Conservation (phyloP, 92 coral and sea anemone species). For the Umimayanthus chanpuru region DNA sequence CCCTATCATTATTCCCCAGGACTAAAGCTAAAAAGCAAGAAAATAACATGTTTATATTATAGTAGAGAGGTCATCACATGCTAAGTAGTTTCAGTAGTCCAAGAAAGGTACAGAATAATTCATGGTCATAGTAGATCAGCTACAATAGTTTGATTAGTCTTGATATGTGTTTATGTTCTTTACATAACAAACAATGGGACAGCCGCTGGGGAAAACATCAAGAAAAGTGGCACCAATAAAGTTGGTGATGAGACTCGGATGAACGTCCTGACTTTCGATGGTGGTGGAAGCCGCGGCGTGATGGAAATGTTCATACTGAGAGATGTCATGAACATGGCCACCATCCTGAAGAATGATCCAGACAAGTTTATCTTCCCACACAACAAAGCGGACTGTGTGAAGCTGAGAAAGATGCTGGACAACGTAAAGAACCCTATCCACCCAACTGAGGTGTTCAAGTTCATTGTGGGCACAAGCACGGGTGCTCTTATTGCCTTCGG, state of each 20-base stretch:
- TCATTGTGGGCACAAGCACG: conserved; percentile 45
- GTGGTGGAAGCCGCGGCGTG: conserved; percentile 47
- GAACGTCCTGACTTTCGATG: conserved; percentile 43
- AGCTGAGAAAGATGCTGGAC: conserved; percentile 21
- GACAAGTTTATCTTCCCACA: conserved; percentile 4
- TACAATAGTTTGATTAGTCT: no score
- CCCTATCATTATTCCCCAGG: no score
- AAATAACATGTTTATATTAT: no score
- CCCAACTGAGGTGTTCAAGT: conserved; percentile 43
- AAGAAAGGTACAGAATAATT: no score
- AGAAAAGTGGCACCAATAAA: no score
- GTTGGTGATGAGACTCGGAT: not conserved
- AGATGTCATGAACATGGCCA: conserved; percentile 35
- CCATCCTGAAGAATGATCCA: conserved; percentile 19
- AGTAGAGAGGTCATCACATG: no score
- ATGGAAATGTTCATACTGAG: conserved; percentile 36
- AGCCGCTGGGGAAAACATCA: no score
- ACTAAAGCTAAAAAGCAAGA: no score
- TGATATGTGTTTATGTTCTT: no score
- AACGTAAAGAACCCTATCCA: conserved; percentile 31
- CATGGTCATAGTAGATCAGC: no score
- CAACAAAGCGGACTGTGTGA: not conserved
- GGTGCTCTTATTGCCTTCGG: conserved; percentile 53
- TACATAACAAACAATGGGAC: no score
- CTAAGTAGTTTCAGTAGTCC: no score